Base-by-base conservation (phyloP, 2,113 vertebrate species). In the Marmota monax region DNA sequence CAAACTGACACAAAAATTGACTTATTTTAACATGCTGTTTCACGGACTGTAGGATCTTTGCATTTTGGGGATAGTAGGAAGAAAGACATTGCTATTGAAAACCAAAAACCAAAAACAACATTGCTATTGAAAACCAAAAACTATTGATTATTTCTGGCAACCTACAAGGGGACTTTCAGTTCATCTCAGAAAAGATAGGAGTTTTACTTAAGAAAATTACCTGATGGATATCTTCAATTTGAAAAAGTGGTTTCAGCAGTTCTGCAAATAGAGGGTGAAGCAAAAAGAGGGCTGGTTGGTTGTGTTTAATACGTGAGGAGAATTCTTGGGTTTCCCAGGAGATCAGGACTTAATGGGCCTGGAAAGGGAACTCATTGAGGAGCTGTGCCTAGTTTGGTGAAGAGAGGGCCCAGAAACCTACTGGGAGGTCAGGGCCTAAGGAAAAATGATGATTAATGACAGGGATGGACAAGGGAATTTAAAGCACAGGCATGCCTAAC, bases 381-480 rank as follows among this genome's bases (percentile, higher is more conserved):
- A 90, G 63, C 25, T 39, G 48, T 14, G 22, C 73, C 94, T 10
- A 6, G 51, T 90, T 67, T 92, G 70, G 48, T 51, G 63, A 85
- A 87, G 69, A 80, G 37, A 61, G 85, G 45, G 67, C 37, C 37
- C 74, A 77, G 85, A 84, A 95, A 23, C 73, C 51, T 84, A 34
- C 78, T 25, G 78, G 73, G 67, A 94, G 88, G 94, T 94, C 94
- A 92, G 58, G 42, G 88, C 82, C 86, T 74, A 79, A 84, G 85
- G 78, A 94, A 91, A 96, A 96, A 95, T 91, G 86, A 96, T 98
- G 96, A 97, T 97, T 97, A 94, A 97, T 97, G 96, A 91, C 73
- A 78, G 29, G 16, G 48, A 67, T 84, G 53, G 94, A 65, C 76
- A 90, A 74, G 84, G 88, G 56, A 92, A 94, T 95, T 96, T 92